Percentiles rank a stretch among this genome's conserved stretches.
Conservation (phyloP, 2,888 invertebrate genomes). For the Scrobipalpa atriplicella region DNA sequence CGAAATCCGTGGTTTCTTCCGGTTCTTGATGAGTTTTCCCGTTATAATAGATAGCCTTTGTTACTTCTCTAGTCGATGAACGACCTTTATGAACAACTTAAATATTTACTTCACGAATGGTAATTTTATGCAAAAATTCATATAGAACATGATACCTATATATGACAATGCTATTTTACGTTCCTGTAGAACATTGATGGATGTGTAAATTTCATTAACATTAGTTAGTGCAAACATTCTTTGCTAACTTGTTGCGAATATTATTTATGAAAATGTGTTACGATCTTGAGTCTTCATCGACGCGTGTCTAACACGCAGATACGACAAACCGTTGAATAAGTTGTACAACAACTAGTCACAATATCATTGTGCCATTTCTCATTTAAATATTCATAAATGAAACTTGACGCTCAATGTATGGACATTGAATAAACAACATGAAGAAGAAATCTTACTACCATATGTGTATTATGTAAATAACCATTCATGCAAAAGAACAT, state of each 20-base stretch:
- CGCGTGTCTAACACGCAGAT: background rate
- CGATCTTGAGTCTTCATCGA: background rate
- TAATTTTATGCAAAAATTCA: too few species aligned
- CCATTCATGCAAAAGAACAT: background rate
- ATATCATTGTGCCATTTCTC: background rate
- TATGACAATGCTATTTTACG: too few species aligned
- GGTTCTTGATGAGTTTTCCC: too few species aligned
- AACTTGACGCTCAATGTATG: conserved; percentile 3
- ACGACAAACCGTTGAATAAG: background rate
- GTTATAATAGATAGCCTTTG: too few species aligned
- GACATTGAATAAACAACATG: conserved; percentile 5
- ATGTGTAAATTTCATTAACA: background rate
- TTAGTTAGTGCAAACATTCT: background rate
- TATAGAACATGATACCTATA: too few species aligned
- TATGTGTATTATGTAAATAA: background rate
- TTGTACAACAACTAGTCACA: background rate
- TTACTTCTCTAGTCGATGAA: too few species aligned
- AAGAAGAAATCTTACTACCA: conserved; percentile 9
- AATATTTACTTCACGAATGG: too few species aligned
- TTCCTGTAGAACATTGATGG: too few species aligned
- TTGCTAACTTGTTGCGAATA: conserved; percentile 8
- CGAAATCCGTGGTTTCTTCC: too few species aligned
- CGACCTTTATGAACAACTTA: too few species aligned
- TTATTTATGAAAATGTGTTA: background rate
- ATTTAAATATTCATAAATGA: conserved; percentile 6